A percentile compares a stretch with the other conserved stretches of the same genome.
Evolutionary conservation across 2,113 vertebrate genomes (phyloP).

Genomic region (Sterna hirundo): DNA sequence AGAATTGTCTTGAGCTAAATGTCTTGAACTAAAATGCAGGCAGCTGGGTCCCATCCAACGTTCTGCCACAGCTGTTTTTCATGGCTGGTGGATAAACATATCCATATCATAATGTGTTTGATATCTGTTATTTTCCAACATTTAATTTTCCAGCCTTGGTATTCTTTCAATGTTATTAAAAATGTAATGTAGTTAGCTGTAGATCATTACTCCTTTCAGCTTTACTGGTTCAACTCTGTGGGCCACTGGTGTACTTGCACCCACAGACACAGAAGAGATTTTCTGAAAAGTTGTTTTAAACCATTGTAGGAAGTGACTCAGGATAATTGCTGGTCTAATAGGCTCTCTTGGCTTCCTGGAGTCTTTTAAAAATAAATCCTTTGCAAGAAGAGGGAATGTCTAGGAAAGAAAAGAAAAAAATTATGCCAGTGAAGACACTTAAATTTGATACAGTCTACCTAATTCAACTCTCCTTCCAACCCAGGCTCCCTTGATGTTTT

Average conservation of each 20-base stretch:
- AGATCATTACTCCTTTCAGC: neutral
- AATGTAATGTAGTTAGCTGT: neutral
- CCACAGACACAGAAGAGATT: neutral
- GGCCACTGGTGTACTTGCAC: neutral
- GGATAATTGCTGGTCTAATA: slow-evolving; percentile 40
- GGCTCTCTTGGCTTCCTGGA: slow-evolving; percentile 24
- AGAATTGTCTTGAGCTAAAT: neutral
- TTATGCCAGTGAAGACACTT: slow-evolving; percentile 3
- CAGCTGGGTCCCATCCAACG: accelerated
- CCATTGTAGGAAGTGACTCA: slow-evolving; percentile 43
- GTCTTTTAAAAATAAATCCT: slow-evolving; percentile 43
- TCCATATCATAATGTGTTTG: neutral
- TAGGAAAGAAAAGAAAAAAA: neutral
- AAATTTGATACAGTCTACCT: neutral
- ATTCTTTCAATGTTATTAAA: neutral
- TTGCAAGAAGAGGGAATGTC: slow-evolving; percentile 13
- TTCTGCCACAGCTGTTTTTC: neutral
- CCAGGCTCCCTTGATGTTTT: slow-evolving; percentile 26
- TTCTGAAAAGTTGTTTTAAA: slow-evolving; percentile 19
- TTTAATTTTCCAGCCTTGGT: neutral
- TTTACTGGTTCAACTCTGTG: neutral
- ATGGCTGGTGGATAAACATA: neutral
- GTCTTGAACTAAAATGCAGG: neutral
- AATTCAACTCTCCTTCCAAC: slow-evolving; percentile 34
- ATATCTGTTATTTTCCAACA: neutral